Percentiles rank a stretch among this genome's conserved stretches.
Evolutionary conservation across 2,888 invertebrate genomes (phyloP).

Genomic region (Melinaea menophilus): DNA sequence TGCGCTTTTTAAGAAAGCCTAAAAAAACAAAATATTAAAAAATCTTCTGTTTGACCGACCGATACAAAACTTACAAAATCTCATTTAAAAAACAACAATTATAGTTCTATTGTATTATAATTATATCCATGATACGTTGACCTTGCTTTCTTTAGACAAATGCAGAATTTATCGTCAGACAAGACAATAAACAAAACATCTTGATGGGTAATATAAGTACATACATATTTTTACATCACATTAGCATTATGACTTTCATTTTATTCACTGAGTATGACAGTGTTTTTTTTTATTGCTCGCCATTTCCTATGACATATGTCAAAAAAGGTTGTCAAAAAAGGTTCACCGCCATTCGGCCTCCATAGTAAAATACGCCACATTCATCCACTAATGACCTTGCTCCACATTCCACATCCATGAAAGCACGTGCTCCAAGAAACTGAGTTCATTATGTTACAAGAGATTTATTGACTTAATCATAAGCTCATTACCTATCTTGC

Average conservation of each 20-base stretch:
- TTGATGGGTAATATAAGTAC: conserved; percentile 2
- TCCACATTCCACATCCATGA: conserved; percentile 40
- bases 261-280: too few relatives aligned
- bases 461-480: too few relatives aligned
- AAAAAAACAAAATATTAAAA: too few relatives aligned
- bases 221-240: background rate
- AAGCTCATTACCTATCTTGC: too few relatives aligned
- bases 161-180: conserved; percentile 7
- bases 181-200: conserved; percentile 9
- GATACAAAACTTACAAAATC: background rate
- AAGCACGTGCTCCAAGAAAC: conserved; percentile 9
- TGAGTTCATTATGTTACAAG: background rate
- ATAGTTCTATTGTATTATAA: conserved; percentile 11
- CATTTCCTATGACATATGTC: too few relatives aligned
- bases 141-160: conserved; percentile 3
- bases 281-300: too few relatives aligned
- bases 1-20: too few relatives aligned
- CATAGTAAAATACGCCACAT: conserved; percentile 35
- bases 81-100: conserved; percentile 1
- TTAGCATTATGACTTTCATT: too few relatives aligned
- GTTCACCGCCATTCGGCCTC: too few relatives aligned
- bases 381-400: conserved; percentile 53
- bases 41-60: background rate
- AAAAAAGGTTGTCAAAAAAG: too few relatives aligned
- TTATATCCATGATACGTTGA: conserved; percentile 2